Evolutionary conservation across 1,140 invertebrate species (phyloP), one percentile per base, ranked within the genome.

Genomic region (Temnothorax nylanderi): DNA sequence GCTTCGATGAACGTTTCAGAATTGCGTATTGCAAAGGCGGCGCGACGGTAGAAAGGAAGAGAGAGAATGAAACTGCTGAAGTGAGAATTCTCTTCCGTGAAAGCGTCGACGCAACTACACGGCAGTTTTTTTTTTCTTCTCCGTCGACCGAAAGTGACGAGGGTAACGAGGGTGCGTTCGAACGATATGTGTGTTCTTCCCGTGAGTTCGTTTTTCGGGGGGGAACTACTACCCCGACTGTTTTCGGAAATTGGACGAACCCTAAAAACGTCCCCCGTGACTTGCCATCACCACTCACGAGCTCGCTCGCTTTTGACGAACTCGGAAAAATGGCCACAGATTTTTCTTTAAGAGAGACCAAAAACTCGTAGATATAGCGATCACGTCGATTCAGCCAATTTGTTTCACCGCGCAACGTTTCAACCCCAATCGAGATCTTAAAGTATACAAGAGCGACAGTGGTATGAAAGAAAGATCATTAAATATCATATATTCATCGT

Each of bases 171-270:
- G 76, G 54, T 58, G 82, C n/a, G 65, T 84, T 84, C 18, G 44
- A 60, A 47, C 56, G 76, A 21, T 26, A 26, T 75, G 69, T 32
- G 80, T 60, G 65, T 54, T 47, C 71, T 86, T 72, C 54, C 13
- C 13, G 37, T 32, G 62, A 81, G 80, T 26, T 84, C 69, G 18
- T 62, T 75, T 56, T 74, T 72, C 41, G 26, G 3, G 6, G 16
- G 32, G 37, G 18, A 60, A 75, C 72, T n/a, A 11, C 8, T 34
- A 32, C 13, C 72, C 58, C 58, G 82, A 90, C 82, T 90, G 90
- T 92, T 93, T 94, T 93, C 90, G 87, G 89, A 93, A 94, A 94
- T 94, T 94, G 93, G 85, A 93, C 88, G 86, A 76, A 75, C 80
- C 78, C 81, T 87, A 87, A 91, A 93, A 93, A 89, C 84, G 81